Evolutionary conservation across 2,888 invertebrate genomes (phyloP).

Genomic region (Crepidodera aurea): DNA sequence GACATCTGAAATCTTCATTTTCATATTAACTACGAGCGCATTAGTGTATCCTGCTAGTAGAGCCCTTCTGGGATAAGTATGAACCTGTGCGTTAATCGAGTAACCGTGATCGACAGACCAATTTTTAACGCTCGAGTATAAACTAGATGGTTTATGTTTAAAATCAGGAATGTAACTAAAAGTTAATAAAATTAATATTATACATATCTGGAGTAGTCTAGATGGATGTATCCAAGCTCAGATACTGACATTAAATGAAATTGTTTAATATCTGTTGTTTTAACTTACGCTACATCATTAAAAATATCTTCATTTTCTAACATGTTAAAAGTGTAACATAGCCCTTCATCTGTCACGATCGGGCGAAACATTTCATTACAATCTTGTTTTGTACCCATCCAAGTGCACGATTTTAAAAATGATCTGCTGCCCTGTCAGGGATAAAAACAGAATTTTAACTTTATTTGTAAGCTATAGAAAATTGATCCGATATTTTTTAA

Average conservation of each 20-base stretch:
- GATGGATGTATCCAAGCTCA: too few relatives aligned
- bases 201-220: too few relatives aligned
- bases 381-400: slow-evolving; percentile 45
- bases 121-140: slow-evolving; percentile 18
- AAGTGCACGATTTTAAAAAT: slow-evolving; percentile 45
- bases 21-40: slow-evolving; percentile 43
- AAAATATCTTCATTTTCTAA: slow-evolving; percentile 68
- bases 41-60: slow-evolving; percentile 68
- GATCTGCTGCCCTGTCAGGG: slow-evolving; percentile 40
- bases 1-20: slow-evolving; percentile 41
- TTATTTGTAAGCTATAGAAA: not conserved
- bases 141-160: slow-evolving; percentile 12
- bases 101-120: slow-evolving; percentile 68
- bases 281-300: slow-evolving; percentile 63
- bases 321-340: slow-evolving; percentile 76
- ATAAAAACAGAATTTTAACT: slow-evolving; percentile 12
- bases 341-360: slow-evolving; percentile 74
- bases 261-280: too few relatives aligned
- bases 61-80: slow-evolving; percentile 73
- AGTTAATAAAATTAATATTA: too few relatives aligned
- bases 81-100: slow-evolving; percentile 60
- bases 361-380: slow-evolving; percentile 48
- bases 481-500: too few relatives aligned
- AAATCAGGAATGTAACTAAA: slow-evolving; percentile 30
- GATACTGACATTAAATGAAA: too few relatives aligned